phyloP scores from a whole-genome alignment of 2,113 vertebrate genomes.

The Micromys minutus region DNA sequence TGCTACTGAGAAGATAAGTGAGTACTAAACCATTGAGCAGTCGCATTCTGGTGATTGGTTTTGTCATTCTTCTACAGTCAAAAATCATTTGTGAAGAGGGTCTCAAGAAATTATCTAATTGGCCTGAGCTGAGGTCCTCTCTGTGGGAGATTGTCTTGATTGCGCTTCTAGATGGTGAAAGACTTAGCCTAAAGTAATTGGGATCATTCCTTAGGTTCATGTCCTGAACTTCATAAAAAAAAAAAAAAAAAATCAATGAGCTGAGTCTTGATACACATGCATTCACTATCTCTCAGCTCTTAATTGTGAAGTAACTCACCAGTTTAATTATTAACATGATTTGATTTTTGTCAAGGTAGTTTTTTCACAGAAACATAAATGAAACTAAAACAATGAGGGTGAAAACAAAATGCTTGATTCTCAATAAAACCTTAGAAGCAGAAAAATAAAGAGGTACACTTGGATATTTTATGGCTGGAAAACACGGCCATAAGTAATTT shows the following conservation, averaged over 20 bases:
- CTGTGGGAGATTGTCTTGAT: background rate
- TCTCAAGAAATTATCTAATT: background rate
- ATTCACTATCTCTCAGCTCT: background rate
- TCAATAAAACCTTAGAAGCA: background rate
- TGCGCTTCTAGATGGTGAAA: background rate
- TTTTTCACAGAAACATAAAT: background rate
- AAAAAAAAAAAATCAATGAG: fast-evolving
- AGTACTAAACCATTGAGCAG: background rate
- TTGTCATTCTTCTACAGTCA: background rate
- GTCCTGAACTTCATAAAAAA: too few species aligned
- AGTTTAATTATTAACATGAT: background rate
- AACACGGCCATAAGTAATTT: background rate
- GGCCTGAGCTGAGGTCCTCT: background rate
- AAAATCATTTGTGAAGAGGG: background rate
- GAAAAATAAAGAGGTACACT: background rate
- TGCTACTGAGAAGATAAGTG: background rate
- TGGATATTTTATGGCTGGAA: background rate
- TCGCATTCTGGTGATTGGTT: background rate
- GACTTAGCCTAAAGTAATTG: background rate
- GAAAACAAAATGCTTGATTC: conserved; percentile 33
- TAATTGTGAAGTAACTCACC: background rate
- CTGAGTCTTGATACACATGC: background rate
- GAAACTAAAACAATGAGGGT: background rate
- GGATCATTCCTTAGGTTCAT: too few species aligned
- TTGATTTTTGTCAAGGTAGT: background rate